phyloP scores from a whole-genome alignment of 2,797 vertebrate species.

The Tauraco hartlaubi region DNA sequence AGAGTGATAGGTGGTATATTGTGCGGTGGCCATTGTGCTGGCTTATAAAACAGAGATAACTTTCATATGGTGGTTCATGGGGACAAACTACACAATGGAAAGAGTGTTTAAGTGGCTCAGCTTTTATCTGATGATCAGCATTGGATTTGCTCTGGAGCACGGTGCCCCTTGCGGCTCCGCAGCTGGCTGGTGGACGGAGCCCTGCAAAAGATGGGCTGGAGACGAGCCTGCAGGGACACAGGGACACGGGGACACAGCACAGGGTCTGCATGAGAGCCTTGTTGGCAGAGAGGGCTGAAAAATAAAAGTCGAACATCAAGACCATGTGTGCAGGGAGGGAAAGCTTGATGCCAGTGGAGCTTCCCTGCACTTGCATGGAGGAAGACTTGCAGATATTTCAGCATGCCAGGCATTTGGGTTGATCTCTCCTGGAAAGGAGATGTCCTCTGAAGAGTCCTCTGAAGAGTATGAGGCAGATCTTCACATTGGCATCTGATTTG shows the following conservation, averaged over 20 bases:
- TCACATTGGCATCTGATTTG: neutral
- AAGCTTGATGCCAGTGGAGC: neutral
- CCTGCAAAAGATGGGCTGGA: neutral
- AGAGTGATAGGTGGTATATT: neutral
- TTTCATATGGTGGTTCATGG: neutral
- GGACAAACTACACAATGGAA: neutral
- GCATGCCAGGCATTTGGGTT: neutral
- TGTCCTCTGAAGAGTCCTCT: neutral
- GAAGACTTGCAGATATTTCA: neutral
- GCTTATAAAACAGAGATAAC: neutral
- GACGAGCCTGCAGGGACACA: neutral
- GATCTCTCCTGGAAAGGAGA: neutral
- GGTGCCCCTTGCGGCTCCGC: neutral
- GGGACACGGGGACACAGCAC: fast-evolving
- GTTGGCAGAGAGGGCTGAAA: neutral
- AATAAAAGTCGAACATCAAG: neutral
- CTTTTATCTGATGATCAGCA: neutral
- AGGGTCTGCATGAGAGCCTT: neutral
- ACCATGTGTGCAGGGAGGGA: neutral
- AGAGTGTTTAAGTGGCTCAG: neutral
- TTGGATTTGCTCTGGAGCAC: neutral
- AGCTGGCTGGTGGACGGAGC: neutral
- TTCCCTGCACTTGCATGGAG: neutral
- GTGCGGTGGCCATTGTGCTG: neutral
- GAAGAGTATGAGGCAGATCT: neutral